A percentile compares a stretch with the other conserved stretches of the same genome.
Evolutionary conservation across 2,797 vertebrate species (phyloP).

Genomic region (Sebastolobus alascanus): DNA sequence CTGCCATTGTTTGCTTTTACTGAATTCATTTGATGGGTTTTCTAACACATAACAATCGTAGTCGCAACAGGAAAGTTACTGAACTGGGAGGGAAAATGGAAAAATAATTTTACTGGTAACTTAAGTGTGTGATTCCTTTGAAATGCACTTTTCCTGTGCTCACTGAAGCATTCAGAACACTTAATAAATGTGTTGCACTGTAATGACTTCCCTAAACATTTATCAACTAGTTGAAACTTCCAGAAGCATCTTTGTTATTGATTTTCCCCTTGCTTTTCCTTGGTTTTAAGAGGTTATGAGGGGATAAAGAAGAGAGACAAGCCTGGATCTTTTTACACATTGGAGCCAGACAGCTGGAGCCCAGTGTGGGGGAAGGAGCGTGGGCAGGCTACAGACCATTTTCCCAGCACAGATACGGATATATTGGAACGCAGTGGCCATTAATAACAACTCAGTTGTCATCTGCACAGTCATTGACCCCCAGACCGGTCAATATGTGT

Average conservation of each 20-base stretch:
- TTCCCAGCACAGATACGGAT: slow-evolving; percentile 81
- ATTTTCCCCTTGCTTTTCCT: slow-evolving; percentile 68
- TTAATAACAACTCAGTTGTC: slow-evolving; percentile 84
- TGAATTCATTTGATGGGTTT: slow-evolving; percentile 10
- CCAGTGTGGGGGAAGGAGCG: slow-evolving; percentile 74
- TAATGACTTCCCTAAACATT: slow-evolving; percentile 58
- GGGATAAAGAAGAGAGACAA: slow-evolving; percentile 74
- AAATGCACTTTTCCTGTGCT: slow-evolving; percentile 15
- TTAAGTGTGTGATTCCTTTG: neutral
- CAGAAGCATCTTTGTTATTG: slow-evolving; percentile 74
- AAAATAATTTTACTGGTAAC: slow-evolving; percentile 5
- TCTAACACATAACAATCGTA: neutral
- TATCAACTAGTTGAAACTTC: slow-evolving; percentile 71
- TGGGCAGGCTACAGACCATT: slow-evolving; percentile 71
- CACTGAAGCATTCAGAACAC: neutral
- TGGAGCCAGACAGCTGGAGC: slow-evolving; percentile 84
- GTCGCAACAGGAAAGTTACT: neutral
- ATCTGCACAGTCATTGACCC: slow-evolving; percentile 80
- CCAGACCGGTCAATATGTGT: slow-evolving; percentile 77
- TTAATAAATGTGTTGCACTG: slow-evolving; percentile 35
- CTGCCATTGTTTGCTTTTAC: slow-evolving; percentile 10
- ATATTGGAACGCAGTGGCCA: slow-evolving; percentile 79
- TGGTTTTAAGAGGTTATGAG: slow-evolving; percentile 78
- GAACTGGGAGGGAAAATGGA: slow-evolving; percentile 9
- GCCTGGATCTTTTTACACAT: slow-evolving; percentile 84